Evolutionary conservation across 2,113 vertebrate genomes (phyloP).

Genomic region (Pluvianellus socialis): DNA sequence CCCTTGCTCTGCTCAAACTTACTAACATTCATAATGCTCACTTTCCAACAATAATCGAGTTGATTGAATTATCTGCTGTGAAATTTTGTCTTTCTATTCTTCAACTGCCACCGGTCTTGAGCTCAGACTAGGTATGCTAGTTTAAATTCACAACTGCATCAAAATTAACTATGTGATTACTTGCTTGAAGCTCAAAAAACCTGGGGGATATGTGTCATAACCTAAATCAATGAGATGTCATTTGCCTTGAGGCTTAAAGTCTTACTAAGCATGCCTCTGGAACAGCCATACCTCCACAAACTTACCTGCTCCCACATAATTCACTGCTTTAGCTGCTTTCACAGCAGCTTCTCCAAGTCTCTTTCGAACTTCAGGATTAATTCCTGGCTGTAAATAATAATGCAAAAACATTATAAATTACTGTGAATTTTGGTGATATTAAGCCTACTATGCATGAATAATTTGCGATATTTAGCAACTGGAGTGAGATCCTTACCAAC

Average conservation of each 20-base stretch:
- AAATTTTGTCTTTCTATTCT: neutral
- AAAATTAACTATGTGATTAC: neutral
- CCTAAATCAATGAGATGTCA: neutral
- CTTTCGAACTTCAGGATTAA: constrained; percentile 86
- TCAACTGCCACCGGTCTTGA: neutral
- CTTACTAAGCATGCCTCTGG: neutral
- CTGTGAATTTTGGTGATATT: neutral
- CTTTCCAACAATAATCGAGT: neutral
- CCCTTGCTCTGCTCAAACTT: neutral
- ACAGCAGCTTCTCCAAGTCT: constrained; percentile 95
- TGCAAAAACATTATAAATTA: neutral
- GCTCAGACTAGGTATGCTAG: neutral
- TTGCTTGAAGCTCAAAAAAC: neutral
- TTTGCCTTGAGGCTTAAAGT: neutral
- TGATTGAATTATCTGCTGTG: neutral
- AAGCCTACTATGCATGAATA: neutral
- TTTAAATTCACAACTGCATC: neutral
- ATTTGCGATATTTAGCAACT: neutral
- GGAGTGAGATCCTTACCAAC: neutral
- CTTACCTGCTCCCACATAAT: constrained; percentile 94
- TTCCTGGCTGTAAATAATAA: constrained; percentile 84
- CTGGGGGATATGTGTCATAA: neutral
- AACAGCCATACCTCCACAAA: neutral
- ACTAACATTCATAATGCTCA: neutral
- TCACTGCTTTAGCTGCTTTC: constrained; percentile 92